Conservation (phyloP, 2,888 invertebrate genomes). For the Dioctria linearis region DNA sequence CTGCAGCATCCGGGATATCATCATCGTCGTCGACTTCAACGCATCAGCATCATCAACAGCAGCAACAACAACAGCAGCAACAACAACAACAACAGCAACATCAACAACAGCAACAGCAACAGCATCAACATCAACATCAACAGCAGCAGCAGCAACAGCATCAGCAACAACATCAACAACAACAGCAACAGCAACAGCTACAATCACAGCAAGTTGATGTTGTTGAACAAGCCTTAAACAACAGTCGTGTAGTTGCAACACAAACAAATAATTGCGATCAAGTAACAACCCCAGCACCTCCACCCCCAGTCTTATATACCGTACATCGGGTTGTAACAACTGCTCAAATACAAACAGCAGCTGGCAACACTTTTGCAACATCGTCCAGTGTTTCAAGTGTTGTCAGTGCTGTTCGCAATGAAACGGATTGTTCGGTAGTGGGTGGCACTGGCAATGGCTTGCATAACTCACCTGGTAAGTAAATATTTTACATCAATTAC, state of each 20-base stretch:
- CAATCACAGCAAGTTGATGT: constrained; percentile 61
- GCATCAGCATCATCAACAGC: constrained; percentile 60
- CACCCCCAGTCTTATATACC: constrained; percentile 69
- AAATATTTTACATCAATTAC: constrained; percentile 8
- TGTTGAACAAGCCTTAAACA: constrained; percentile 64
- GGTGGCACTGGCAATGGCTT: constrained; percentile 62
- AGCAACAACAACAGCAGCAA: constrained; percentile 61
- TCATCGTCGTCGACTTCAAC: constrained; percentile 61
- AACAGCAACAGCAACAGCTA: constrained; percentile 55
- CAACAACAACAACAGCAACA: constrained; percentile 60
- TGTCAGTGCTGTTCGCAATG: constrained; percentile 66
- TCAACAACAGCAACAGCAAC: constrained; percentile 55
- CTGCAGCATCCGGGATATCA: constrained; percentile 60
- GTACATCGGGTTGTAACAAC: constrained; percentile 71
- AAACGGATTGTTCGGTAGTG: constrained; percentile 64
- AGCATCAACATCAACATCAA: constrained; percentile 52
- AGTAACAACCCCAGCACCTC: constrained; percentile 48
- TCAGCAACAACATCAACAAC: constrained; percentile 53
- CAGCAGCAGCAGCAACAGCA: constrained; percentile 56
- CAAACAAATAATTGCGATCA: constrained; percentile 65
- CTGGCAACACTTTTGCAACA: constrained; percentile 68
- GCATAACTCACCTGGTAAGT: constrained; percentile 67
- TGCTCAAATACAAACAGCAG: constrained; percentile 70
- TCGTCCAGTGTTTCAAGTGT: constrained; percentile 70
- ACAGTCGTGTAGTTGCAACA: constrained; percentile 65